Percentiles rank a stretch among this genome's conserved stretches.
Evolutionary conservation across 2,888 invertebrate species (phyloP).

Genomic region (Netelia inedita): DNA sequence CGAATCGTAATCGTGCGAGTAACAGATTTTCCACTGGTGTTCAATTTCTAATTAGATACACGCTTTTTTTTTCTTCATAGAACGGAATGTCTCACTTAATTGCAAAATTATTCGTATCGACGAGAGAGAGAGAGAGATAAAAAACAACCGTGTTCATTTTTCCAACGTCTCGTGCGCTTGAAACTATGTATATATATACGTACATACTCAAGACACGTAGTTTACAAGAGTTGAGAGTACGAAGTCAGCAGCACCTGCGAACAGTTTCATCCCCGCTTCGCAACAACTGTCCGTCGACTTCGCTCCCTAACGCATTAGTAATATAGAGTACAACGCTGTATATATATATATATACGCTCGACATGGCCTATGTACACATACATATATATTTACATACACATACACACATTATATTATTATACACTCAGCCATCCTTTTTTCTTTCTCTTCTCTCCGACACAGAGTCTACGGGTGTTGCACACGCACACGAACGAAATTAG

Average conservation of each 20-base stretch:
- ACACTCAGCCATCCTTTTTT: constrained; percentile 13
- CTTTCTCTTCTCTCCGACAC: constrained; percentile 20
- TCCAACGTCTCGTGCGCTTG: not conserved
- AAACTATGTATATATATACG: constrained; percentile 13
- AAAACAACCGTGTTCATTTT: constrained; percentile 17
- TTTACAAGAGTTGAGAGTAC: constrained; percentile 39
- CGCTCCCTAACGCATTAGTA: constrained; percentile 52
- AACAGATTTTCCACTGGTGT: constrained; percentile 28
- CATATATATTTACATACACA: constrained; percentile 1
- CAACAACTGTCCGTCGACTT: constrained; percentile 64
- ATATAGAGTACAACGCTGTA: constrained; percentile 43
- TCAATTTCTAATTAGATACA: constrained; percentile 60
- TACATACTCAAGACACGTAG: not conserved
- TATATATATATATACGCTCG: constrained; percentile 17
- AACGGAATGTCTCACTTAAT: constrained; percentile 59
- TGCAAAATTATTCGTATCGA: constrained; percentile 58
- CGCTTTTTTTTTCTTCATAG: constrained; percentile 16
- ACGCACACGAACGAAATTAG: constrained; percentile 58
- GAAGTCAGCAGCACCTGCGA: constrained; percentile 61
- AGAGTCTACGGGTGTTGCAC: not conserved
- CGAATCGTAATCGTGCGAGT: not conserved
- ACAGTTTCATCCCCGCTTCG: constrained; percentile 63
- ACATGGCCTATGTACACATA: not conserved
- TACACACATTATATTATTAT: constrained; percentile 47
- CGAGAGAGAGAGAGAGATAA: constrained; percentile 2